Evolutionary conservation across 2,113 vertebrate species (phyloP).

Genomic region (Lipophrys pholis): DNA sequence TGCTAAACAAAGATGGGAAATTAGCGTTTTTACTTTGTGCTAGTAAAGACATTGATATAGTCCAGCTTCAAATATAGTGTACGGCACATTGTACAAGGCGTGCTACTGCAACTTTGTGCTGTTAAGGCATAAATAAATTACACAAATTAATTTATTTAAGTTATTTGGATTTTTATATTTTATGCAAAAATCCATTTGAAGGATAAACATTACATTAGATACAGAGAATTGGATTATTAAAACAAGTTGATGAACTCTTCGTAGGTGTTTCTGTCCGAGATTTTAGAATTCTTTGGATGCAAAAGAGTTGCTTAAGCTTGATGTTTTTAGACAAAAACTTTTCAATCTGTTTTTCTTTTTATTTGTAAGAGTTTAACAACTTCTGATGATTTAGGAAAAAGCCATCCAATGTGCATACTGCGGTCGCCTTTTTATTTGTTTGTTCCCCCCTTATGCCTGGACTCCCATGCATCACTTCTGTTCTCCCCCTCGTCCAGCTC

Average conservation of each 20-base stretch:
- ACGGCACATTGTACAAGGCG: slow-evolving; percentile 14
- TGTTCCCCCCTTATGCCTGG: background rate
- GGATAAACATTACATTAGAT: background rate
- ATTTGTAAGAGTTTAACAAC: background rate
- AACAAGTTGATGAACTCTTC: no score
- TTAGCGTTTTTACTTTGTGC: slow-evolving; percentile 60
- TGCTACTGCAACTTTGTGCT: slow-evolving; percentile 8
- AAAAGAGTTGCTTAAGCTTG: background rate
- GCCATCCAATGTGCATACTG: background rate
- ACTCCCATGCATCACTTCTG: slow-evolving; percentile 40
- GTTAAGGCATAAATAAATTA: background rate
- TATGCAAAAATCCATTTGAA: background rate
- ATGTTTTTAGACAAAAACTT: background rate
- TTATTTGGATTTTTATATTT: no score
- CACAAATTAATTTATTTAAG: no score
- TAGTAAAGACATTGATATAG: slow-evolving; percentile 66
- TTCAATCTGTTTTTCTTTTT: background rate
- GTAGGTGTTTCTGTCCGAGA: background rate
- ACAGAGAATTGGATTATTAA: no score
- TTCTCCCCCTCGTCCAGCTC: slow-evolving; percentile 46
- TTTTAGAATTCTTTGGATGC: background rate
- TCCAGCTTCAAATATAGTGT: slow-evolving; percentile 43
- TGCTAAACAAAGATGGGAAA: slow-evolving; percentile 75
- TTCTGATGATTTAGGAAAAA: background rate
- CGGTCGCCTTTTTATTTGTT: slow-evolving; percentile 16